These are phyloP conservation scores for Hemicordylus capensis DNA, from an alignment of 2,113 vertebrate species.

Conservation along the genomic window DNA sequence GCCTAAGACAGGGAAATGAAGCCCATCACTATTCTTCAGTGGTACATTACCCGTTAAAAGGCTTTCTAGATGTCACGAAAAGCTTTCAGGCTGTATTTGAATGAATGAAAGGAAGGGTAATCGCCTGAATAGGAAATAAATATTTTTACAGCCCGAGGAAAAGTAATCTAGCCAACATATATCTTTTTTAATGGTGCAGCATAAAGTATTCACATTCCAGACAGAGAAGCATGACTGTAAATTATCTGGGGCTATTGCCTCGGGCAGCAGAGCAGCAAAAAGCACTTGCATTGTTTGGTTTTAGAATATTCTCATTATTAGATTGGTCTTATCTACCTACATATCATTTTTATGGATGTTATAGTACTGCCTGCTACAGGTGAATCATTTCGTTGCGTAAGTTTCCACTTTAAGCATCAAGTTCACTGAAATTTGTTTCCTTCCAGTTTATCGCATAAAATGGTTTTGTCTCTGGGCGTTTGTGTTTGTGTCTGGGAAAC, in stretches of 20 bases:
- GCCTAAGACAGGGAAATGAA: background rate
- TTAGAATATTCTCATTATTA: background rate
- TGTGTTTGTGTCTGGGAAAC: background rate
- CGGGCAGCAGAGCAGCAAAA: background rate
- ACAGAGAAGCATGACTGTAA: background rate
- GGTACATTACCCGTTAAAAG: background rate
- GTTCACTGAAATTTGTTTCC: background rate
- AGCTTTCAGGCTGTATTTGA: background rate
- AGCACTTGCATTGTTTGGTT: background rate
- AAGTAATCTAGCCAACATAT: conserved; percentile 12
- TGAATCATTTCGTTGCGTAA: background rate
- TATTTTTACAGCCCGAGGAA: conserved; percentile 1
- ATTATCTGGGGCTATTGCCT: conserved; percentile 3
- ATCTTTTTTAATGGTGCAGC: background rate
- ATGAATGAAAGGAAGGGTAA: background rate
- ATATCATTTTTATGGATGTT: conserved; percentile 17
- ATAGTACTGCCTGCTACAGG: background rate
- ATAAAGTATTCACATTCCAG: conserved; percentile 10
- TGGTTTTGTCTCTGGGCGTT: too few relatives aligned
- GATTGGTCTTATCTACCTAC: conserved; percentile 1
- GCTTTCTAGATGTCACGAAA: conserved; percentile 11
- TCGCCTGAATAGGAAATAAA: background rate
- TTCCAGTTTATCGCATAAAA: background rate
- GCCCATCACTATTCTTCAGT: background rate
- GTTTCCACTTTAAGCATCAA: background rate